A percentile compares a stretch with the other conserved stretches of the same genome.
Evolutionary conservation across 2,888 invertebrate genomes (phyloP).

Genomic region (Mycalesis mineus): DNA sequence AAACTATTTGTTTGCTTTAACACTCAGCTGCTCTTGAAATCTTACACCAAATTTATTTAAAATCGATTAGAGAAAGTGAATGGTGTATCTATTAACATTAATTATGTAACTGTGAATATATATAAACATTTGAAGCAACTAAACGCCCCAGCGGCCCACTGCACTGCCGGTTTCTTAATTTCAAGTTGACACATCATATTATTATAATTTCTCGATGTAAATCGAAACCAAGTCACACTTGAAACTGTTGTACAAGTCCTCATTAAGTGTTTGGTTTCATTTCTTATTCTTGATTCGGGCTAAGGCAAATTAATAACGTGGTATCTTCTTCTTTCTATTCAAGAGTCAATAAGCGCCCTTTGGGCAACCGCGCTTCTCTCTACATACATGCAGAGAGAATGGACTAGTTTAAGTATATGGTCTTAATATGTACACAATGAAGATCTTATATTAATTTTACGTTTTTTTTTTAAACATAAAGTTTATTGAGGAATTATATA

Average conservation of each 20-base stretch:
- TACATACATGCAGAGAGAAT: too few species aligned
- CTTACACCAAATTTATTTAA: neutral
- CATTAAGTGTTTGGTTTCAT: too few species aligned
- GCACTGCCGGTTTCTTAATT: neutral
- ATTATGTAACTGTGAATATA: constrained; percentile 2
- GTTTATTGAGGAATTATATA: too few species aligned
- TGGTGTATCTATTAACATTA: constrained; percentile 4
- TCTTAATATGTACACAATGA: too few species aligned
- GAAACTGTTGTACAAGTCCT: neutral
- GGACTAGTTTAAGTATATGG: too few species aligned
- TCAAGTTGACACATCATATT: neutral
- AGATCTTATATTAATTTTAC: too few species aligned
- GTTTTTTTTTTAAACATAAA: too few species aligned
- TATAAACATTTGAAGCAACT: neutral
- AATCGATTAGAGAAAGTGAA: constrained; percentile 10
- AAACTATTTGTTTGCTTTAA: neutral
- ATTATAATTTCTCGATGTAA: neutral
- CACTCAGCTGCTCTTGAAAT: constrained; percentile 1
- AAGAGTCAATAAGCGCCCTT: too few species aligned
- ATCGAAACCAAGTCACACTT: neutral
- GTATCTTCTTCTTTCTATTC: too few species aligned
- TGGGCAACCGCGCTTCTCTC: too few species aligned
- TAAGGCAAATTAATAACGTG: too few species aligned
- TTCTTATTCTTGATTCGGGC: too few species aligned
- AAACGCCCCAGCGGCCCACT: neutral